Base-by-base conservation (phyloP, 2,888 invertebrate species). In the Psylliodes chrysocephalus region DNA sequence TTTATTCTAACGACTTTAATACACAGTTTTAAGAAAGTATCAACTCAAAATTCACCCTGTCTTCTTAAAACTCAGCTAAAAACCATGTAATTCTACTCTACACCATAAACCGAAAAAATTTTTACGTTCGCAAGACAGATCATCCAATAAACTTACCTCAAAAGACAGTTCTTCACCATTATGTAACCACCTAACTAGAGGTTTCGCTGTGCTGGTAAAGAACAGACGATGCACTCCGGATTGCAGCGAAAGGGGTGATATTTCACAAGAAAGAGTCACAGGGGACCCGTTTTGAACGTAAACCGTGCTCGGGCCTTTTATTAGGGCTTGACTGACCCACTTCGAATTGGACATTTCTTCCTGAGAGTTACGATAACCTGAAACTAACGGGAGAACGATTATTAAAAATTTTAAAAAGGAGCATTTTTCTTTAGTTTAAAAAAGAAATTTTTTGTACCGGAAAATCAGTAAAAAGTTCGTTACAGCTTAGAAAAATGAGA, bases 221-320 rank as follows among this genome's bases (percentile, higher is more conserved):
- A 70, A 71, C 68, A 71, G 60, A 62, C 71, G 62, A 65, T 68
- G 69, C 53, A 70, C 59, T 51, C 72, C 71, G 46, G 70, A 68
- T 59, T 63, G 66, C 46, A 64, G 53, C 54, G 72, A 69, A 64
- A 74, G 57, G 6, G 81, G 82, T 68, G 83, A 82, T 77, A 87
- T 83, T 78, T 85, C 83, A 80, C 87, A 87, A 71, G 85, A 85
- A 73, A 87, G 82, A 71, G 85, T 85, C 75, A 86, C 83, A 52
- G 85, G 85, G 70, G 86, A 85, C 49, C 87, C 87, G 62, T 81
- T 79, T 64, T 83, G 82, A 60, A 86, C 85, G 76, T 82, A 84
- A 74, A 85, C 85, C 78, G 86, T 86, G 47, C 83, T 80, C 7
- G 86, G 85, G 52, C 86, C 87, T 77, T 84, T 83, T 77, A 88